Evolutionary conservation across 2,888 invertebrate genomes (phyloP).

Genomic region (Syrista parreyssii): DNA sequence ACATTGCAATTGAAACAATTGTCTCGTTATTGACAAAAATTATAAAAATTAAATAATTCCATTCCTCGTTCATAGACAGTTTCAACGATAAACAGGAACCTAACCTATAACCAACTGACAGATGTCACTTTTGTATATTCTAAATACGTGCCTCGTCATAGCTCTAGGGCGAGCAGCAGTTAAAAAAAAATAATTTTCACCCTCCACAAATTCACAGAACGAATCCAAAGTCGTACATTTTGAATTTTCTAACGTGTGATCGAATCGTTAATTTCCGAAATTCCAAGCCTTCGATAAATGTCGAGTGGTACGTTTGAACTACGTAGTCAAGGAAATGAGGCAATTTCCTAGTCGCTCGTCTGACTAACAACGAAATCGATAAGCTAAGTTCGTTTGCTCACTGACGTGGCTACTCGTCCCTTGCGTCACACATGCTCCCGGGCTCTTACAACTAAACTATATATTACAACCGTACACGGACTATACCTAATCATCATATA

Average conservation of each 20-base stretch:
- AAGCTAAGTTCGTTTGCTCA: slow-evolving; percentile 8
- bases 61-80: background rate
- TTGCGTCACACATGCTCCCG: background rate
- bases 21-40: too few relatives aligned
- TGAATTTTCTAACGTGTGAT: background rate
- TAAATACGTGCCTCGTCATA: background rate
- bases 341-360: slow-evolving; percentile 6
- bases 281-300: background rate
- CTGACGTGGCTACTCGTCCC: slow-evolving; percentile 2
- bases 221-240: background rate
- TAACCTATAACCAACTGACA: background rate
- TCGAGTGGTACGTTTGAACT: background rate
- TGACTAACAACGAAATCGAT: slow-evolving; percentile 1
- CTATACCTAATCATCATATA: background rate
- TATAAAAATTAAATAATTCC: too few relatives aligned
- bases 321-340: background rate
- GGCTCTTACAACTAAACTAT: background rate
- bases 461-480: background rate
- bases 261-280: background rate
- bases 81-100: background rate
- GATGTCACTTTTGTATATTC: background rate
- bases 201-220: background rate
- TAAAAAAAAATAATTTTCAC: background rate
- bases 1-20: background rate
- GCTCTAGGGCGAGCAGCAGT: background rate